These are phyloP conservation scores for Chymomyza caudatula DNA, from an alignment of 2,888 invertebrate species.

Conservation along the genomic window DNA sequence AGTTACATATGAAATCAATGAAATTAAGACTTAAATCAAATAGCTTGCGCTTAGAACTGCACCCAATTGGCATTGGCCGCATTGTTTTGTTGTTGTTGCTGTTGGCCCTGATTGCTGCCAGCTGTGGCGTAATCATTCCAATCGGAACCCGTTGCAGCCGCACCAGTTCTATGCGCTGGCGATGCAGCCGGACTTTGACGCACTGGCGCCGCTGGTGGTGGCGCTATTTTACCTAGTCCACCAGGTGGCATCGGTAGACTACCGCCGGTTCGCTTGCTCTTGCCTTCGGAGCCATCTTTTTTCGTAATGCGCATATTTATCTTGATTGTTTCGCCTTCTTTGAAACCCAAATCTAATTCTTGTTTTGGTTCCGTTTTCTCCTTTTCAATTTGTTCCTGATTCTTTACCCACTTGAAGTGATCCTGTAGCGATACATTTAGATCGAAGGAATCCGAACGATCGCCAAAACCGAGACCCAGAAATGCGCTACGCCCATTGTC, in stretches of 20 bases:
- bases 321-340: constrained; percentile 99
- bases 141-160: constrained; percentile 80
- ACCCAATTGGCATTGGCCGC: constrained; percentile 78
- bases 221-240: constrained; percentile 83
- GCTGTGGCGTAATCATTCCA: constrained; percentile 91
- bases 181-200: constrained; percentile 80
- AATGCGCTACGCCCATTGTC: constrained; percentile 95
- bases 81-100: constrained; percentile 42
- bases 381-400: constrained; percentile 88
- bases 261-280: constrained; percentile 81
- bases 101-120: constrained; percentile 75
- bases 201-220: constrained; percentile 83
- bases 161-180: constrained; percentile 83
- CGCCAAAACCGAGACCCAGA: constrained; percentile 98
- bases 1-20: constrained; percentile 12
- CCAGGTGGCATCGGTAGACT: constrained; percentile 92
- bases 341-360: constrained; percentile 96
- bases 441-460: constrained; percentile 99
- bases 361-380: constrained; percentile 87
- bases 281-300: constrained; percentile 90
- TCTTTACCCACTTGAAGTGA: constrained; percentile 96
- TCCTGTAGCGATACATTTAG: constrained; percentile 98
- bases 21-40: constrained; percentile 19
- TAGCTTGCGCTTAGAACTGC: constrained; percentile 74
- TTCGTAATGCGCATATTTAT: constrained; percentile 98